Evolutionary conservation across 2,888 invertebrate genomes (phyloP).

Genomic region (Tricholauxania praeusta): DNA sequence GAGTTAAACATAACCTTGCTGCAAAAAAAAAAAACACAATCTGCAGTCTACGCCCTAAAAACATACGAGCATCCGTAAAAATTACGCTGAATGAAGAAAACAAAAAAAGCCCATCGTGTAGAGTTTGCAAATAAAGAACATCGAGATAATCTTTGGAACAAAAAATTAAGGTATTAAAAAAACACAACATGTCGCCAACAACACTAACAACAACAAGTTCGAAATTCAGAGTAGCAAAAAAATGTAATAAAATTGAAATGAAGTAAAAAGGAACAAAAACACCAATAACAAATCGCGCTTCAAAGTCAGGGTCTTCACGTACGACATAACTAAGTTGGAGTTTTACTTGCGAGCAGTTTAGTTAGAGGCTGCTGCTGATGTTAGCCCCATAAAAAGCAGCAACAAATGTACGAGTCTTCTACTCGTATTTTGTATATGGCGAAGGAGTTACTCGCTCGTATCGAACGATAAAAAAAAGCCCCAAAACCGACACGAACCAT

Average conservation of each 20-base stretch:
- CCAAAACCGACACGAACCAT: constrained; percentile 23
- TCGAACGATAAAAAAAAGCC: background rate
- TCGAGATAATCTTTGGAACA: background rate
- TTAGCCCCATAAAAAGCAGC: constrained; percentile 5
- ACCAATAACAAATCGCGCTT: constrained; percentile 15
- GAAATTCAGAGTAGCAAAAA: background rate
- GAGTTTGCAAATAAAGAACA: background rate
- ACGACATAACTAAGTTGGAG: constrained; percentile 7
- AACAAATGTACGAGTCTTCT: background rate
- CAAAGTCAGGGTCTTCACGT: constrained; percentile 33
- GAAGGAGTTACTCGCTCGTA: background rate
- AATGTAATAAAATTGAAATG: no score
- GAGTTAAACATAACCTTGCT: no score
- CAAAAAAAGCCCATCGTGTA: background rate
- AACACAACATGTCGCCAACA: constrained; percentile 21
- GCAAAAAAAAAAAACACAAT: background rate
- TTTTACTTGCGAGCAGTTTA: background rate
- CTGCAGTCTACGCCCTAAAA: background rate
- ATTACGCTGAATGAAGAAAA: background rate
- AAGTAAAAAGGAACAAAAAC: no score
- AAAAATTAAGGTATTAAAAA: background rate
- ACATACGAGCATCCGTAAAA: background rate
- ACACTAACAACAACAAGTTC: constrained; percentile 12
- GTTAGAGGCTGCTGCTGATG: background rate
- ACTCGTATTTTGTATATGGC: background rate